These are phyloP conservation scores for Platycheirus rosarum DNA, from an alignment of 2,888 invertebrate species.

Conservation along the genomic window DNA sequence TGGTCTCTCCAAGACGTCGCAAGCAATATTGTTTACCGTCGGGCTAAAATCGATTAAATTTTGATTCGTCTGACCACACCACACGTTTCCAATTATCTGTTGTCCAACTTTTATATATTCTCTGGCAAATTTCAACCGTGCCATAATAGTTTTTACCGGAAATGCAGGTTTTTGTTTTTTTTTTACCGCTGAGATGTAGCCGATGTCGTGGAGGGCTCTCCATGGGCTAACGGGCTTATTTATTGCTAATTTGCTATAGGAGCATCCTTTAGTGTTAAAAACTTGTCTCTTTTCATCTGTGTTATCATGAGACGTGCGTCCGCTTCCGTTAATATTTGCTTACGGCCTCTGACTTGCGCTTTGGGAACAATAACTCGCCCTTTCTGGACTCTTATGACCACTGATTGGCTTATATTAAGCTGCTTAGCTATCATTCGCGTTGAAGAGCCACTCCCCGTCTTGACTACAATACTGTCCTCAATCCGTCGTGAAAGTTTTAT, in stretches of 20 bases:
- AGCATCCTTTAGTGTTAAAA: too few relatives aligned
- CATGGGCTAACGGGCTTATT: not conserved
- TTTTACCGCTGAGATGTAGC: not conserved
- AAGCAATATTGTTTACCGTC: not conserved
- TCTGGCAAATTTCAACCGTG: too few relatives aligned
- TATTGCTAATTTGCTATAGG: not conserved
- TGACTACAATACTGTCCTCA: constrained; percentile 8
- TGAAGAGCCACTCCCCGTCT: not conserved
- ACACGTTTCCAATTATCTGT: not conserved
- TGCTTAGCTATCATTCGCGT: constrained; percentile 25
- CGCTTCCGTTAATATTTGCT: constrained; percentile 18
- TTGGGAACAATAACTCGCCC: not conserved
- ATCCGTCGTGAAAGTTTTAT: constrained; percentile 16
- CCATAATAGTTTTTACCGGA: too few relatives aligned
- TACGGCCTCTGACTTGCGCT: constrained; percentile 4
- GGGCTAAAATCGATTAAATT: not conserved
- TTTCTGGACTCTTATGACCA: constrained; percentile 10
- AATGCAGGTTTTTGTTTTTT: too few relatives aligned
- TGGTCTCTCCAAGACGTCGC: not conserved
- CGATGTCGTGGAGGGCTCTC: too few relatives aligned
- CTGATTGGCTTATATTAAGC: constrained; percentile 23
- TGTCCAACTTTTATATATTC: too few relatives aligned
- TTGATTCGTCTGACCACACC: not conserved
- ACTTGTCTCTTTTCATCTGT: too few relatives aligned
- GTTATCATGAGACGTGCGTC: not conserved